A percentile compares a stretch with the other conserved stretches of the same genome.
Conservation (phyloP, 2,113 vertebrate genomes). For the Tichodroma muraria region DNA sequence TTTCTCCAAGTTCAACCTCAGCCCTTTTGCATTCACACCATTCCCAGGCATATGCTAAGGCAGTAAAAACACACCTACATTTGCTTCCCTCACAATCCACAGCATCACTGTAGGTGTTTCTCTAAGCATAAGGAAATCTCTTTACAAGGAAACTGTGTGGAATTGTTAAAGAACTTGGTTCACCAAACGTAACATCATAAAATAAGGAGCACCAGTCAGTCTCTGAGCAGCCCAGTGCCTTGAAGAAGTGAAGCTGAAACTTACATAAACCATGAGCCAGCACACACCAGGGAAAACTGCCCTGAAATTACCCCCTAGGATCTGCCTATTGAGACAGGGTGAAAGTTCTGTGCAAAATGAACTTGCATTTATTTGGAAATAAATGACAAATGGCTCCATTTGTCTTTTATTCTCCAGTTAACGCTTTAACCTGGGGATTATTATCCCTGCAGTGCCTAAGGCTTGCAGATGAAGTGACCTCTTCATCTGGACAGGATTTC, state of each 20-base stretch:
- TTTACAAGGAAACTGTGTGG: neutral
- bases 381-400: neutral
- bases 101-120: neutral
- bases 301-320: neutral
- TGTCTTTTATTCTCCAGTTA: neutral
- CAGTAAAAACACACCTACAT: neutral
- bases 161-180: neutral
- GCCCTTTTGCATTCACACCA: fast-evolving
- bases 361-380: neutral
- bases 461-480: neutral
- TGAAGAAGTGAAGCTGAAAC: neutral
- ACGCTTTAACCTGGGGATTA: neutral
- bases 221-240: neutral
- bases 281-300: neutral
- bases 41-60: neutral
- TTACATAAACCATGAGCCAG: neutral
- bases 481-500: neutral
- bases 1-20: neutral
- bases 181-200: neutral
- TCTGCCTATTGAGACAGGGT: neutral
- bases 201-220: neutral
- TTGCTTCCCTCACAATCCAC: neutral
- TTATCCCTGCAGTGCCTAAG: neutral
- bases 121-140: neutral
- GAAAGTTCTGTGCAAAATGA: neutral